Conservation (phyloP, 1,140 invertebrate species). For the Chionoecetes opilio region DNA sequence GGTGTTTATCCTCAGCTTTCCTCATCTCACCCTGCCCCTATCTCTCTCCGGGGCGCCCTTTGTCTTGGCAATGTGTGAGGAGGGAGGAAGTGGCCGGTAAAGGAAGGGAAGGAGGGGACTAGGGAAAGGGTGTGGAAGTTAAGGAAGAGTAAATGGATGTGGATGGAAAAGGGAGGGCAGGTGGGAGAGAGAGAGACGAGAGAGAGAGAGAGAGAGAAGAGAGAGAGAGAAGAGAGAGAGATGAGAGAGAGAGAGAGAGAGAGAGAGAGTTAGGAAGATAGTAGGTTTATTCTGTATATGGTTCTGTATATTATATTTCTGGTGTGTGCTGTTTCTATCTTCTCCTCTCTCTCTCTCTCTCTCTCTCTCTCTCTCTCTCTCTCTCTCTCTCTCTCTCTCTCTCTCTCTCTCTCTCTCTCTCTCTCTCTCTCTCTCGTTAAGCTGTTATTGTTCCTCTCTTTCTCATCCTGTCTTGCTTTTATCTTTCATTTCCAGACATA, state of each 20-base stretch:
- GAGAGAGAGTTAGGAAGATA: background rate
- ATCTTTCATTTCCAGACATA: background rate
- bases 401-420: conserved; percentile 14
- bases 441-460: background rate
- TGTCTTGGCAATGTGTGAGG: background rate
- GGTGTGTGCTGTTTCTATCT: background rate
- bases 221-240: background rate
- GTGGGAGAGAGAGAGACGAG: background rate
- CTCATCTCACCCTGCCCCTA: background rate
- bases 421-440: background rate
- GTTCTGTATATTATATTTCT: background rate
- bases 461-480: background rate
- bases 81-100: background rate
- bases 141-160: background rate
- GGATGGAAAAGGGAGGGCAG: background rate
- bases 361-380: background rate
- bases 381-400: conserved; percentile 25
- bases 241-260: conserved; percentile 23
- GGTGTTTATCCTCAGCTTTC: background rate
- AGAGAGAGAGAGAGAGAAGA: background rate
- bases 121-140: background rate
- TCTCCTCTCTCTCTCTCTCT: background rate
- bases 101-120: background rate
- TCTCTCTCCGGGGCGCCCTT: background rate
- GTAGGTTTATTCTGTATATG: background rate